Percentiles rank a stretch among this genome's conserved stretches.
Evolutionary conservation across 2,113 vertebrate species (phyloP).

Genomic region (Symphodus melops): DNA sequence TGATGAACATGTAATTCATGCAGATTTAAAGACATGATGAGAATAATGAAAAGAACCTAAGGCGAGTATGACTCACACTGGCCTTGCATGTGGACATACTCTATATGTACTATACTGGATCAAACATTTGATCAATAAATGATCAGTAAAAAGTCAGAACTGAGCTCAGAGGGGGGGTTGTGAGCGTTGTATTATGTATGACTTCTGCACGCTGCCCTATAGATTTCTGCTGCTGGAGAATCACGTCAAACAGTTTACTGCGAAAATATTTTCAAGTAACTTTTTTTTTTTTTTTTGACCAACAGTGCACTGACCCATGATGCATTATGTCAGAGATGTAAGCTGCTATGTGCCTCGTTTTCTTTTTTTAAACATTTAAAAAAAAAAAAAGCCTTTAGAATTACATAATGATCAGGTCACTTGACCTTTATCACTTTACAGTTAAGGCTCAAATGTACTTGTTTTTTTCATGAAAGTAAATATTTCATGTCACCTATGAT

Average conservation of each 20-base stretch:
- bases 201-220: constrained; percentile 12
- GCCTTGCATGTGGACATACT: background rate
- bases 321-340: background rate
- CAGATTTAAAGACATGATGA: background rate
- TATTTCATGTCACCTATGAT: too few relatives aligned
- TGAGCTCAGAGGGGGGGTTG: constrained; percentile 9
- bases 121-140: constrained; percentile 36
- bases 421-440: too few relatives aligned
- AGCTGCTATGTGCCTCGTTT: background rate
- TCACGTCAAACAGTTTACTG: background rate
- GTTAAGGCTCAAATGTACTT: too few relatives aligned
- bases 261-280: background rate
- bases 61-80: background rate
- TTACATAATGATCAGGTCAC: background rate
- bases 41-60: background rate
- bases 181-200: constrained; percentile 10
- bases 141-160: constrained; percentile 5
- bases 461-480: too few relatives aligned
- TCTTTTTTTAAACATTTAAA: background rate
- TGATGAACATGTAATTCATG: background rate
- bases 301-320: background rate
- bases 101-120: background rate
- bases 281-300: background rate
- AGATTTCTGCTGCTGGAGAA: constrained; percentile 23
- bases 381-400: background rate